Percentiles rank a stretch among this genome's conserved stretches.
Conservation (phyloP, 2,888 invertebrate species). For the Eupithecia abbreviata region DNA sequence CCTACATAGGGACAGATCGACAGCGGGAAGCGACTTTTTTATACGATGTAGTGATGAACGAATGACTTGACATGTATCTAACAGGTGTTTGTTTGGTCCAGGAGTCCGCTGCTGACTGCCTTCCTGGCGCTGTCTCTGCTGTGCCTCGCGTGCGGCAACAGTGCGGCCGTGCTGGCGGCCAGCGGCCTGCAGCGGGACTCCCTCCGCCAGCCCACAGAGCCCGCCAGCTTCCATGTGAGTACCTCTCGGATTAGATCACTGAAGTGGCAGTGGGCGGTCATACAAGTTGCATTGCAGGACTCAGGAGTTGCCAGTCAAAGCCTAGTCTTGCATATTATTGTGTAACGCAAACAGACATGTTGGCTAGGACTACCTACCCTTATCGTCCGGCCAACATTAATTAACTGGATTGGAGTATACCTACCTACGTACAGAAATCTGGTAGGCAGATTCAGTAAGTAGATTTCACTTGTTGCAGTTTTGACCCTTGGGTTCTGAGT, state of each 20-base stretch:
- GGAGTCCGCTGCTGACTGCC: slow-evolving; percentile 80
- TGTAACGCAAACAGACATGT: too few species aligned
- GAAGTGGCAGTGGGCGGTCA: neutral
- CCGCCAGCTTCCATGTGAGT: slow-evolving; percentile 67
- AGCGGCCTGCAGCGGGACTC: slow-evolving; percentile 86
- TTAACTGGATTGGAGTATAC: neutral
- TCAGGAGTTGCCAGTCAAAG: too few species aligned
- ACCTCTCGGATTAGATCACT: neutral
- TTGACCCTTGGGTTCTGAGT: neutral
- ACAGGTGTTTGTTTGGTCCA: slow-evolving; percentile 33
- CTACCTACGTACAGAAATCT: neutral
- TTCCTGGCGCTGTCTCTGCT: slow-evolving; percentile 86
- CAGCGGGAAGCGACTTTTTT: too few species aligned
- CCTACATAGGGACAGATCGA: too few species aligned
- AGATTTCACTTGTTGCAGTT: neutral
- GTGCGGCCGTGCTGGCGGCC: slow-evolving; percentile 84
- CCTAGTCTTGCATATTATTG: too few species aligned
- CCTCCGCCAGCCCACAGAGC: slow-evolving; percentile 56
- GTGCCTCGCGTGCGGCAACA: slow-evolving; percentile 84
- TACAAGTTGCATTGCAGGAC: neutral
- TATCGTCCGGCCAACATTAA: too few species aligned
- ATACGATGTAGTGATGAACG: neutral
- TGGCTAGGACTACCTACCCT: too few species aligned
- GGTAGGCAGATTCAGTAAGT: neutral
- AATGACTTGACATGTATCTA: neutral